A percentile compares a stretch with the other conserved stretches of the same genome.
Evolutionary conservation across 2,888 invertebrate genomes (phyloP).

Genomic region (Harpalus rubripes): DNA sequence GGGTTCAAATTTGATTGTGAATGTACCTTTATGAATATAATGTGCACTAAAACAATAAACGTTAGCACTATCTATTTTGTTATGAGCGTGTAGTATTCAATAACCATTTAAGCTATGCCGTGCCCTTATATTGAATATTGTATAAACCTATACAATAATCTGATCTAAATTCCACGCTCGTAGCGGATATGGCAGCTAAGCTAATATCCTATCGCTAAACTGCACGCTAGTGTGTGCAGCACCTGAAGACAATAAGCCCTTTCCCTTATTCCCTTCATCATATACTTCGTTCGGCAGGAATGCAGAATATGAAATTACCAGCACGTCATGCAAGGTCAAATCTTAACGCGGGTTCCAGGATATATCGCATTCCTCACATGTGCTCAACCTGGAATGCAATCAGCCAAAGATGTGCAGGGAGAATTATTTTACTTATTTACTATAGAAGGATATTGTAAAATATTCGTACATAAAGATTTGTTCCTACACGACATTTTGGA

Average conservation of each 20-base stretch:
- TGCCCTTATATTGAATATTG: background rate
- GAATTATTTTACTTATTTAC: background rate
- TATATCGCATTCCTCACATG: constrained; percentile 2
- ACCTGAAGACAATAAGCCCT: constrained; percentile 29
- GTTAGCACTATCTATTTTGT: background rate
- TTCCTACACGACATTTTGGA: too few species aligned
- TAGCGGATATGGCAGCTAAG: constrained; percentile 10
- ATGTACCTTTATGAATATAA: too few species aligned
- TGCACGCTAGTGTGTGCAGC: constrained; percentile 24
- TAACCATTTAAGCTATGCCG: background rate
- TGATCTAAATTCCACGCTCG: constrained; percentile 2
- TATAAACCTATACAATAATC: constrained; percentile 2
- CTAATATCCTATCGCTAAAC: background rate
- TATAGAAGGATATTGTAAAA: background rate
- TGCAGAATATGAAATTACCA: constrained; percentile 39
- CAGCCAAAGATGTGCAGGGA: background rate
- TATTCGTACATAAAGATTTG: too few species aligned
- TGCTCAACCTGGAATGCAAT: background rate
- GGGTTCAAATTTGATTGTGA: too few species aligned
- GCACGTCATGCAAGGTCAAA: constrained; percentile 26
- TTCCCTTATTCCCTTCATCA: constrained; percentile 31
- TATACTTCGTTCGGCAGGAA: constrained; percentile 27
- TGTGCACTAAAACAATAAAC: too few species aligned
- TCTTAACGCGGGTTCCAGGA: background rate
- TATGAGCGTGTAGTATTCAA: background rate